phyloP scores from a whole-genome alignment of 2,888 invertebrate genomes.

The Drosophila austrosaltans region DNA sequence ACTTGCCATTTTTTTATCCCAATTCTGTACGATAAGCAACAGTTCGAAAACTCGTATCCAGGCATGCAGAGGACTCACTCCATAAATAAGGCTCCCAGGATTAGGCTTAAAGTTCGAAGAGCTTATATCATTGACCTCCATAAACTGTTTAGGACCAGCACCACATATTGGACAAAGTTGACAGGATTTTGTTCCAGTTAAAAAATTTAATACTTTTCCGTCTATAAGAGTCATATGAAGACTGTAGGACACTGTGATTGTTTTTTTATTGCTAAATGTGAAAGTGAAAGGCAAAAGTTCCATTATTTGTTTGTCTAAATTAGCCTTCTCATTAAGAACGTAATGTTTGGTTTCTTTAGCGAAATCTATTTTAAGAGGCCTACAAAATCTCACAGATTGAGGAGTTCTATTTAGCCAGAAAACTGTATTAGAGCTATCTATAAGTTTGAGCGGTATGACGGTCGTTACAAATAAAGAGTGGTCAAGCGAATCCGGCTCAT shows the following conservation, averaged over 20 bases:
- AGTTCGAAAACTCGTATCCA: too few relatives aligned
- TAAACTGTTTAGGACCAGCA: conserved; percentile 10
- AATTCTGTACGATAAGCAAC: neutral
- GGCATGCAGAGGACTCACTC: neutral
- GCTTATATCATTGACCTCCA: conserved; percentile 3
- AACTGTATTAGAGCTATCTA: too few relatives aligned
- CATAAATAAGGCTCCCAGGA: conserved; percentile 5
- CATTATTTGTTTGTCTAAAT: conserved; percentile 18
- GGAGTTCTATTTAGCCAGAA: too few relatives aligned
- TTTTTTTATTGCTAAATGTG: neutral
- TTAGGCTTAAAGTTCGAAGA: conserved; percentile 7
- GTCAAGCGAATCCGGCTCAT: too few relatives aligned
- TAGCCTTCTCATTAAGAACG: conserved; percentile 8
- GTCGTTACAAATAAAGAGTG: too few relatives aligned
- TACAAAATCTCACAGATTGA: too few relatives aligned
- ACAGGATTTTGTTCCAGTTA: conserved; percentile 20
- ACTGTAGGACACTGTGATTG: conserved; percentile 15
- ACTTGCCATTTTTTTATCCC: conserved; percentile 1
- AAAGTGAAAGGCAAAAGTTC: conserved; percentile 9
- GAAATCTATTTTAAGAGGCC: conserved; percentile 24
- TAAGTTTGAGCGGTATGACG: too few relatives aligned
- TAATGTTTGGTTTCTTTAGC: conserved; percentile 16
- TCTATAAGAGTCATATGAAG: conserved; percentile 15
- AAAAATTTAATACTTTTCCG: conserved; percentile 20
- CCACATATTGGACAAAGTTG: conserved; percentile 21